Conservation (phyloP, 2,797 vertebrate genomes). For the Austrolebias charrua region DNA sequence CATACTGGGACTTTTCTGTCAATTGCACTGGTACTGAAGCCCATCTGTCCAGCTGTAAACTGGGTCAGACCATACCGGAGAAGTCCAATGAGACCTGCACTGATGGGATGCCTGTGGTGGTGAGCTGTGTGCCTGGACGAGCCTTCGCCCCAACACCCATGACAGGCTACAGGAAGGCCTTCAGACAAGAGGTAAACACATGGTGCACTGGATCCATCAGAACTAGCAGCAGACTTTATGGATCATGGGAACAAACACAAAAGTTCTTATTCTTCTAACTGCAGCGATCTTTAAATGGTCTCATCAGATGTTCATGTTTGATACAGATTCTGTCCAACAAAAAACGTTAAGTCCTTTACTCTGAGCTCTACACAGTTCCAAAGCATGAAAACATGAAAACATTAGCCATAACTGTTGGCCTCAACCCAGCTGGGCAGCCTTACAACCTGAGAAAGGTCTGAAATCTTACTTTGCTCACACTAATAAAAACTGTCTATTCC, state of each 20-base stretch:
- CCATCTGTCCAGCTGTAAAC: constrained; percentile 89
- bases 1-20: constrained; percentile 89
- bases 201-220: not conserved
- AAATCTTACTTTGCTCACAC: not conserved
- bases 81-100: constrained; percentile 82
- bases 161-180: constrained; percentile 88
- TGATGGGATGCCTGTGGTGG: constrained; percentile 85
- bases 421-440: no score
- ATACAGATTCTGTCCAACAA: no score
- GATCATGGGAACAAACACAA: no score
- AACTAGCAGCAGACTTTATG: no score
- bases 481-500: not conserved
- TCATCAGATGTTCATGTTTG: no score
- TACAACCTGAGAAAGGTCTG: not conserved
- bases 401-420: no score
- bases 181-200: constrained; percentile 85
- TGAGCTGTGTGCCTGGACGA: constrained; percentile 90
- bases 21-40: constrained; percentile 91
- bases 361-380: no score
- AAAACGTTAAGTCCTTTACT: no score
- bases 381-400: no score
- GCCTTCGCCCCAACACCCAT: constrained; percentile 85
- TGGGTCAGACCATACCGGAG: constrained; percentile 66
- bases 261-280: no score
- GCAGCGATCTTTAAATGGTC: no score